phyloP scores from a whole-genome alignment of 2,113 vertebrate genomes.

The Deroptyus accipitrinus region DNA sequence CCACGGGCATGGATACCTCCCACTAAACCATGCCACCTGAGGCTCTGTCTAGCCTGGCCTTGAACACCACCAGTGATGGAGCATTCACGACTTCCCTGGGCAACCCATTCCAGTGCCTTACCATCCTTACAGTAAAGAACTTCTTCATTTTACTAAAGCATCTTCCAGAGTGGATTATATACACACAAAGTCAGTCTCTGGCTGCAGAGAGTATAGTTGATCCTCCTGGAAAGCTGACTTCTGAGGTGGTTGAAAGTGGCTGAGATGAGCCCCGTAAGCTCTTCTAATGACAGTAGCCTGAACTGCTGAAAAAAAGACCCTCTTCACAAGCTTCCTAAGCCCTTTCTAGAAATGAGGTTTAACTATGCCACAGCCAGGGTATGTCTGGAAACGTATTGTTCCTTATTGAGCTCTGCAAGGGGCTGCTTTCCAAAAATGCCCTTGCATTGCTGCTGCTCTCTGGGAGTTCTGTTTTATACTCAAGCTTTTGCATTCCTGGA shows the following conservation, averaged over 20 bases:
- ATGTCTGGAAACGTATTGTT: neutral
- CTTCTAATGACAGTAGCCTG: neutral
- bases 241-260: neutral
- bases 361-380: neutral
- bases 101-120: too few species aligned
- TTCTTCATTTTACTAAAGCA: neutral
- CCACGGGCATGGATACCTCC: too few species aligned
- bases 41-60: too few species aligned
- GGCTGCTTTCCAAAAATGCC: neutral
- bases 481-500: neutral
- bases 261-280: neutral
- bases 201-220: neutral
- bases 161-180: neutral
- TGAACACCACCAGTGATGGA: too few species aligned
- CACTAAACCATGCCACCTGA: too few species aligned
- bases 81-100: too few species aligned
- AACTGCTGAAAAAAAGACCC: neutral
- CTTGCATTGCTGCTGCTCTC: neutral
- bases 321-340: neutral
- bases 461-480: neutral
- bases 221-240: neutral
- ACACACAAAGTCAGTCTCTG: neutral
- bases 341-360: neutral
- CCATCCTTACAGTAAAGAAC: too few species aligned
- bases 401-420: neutral